phyloP scores from a whole-genome alignment of 2,797 vertebrate species.

The Capromys pilorides region DNA sequence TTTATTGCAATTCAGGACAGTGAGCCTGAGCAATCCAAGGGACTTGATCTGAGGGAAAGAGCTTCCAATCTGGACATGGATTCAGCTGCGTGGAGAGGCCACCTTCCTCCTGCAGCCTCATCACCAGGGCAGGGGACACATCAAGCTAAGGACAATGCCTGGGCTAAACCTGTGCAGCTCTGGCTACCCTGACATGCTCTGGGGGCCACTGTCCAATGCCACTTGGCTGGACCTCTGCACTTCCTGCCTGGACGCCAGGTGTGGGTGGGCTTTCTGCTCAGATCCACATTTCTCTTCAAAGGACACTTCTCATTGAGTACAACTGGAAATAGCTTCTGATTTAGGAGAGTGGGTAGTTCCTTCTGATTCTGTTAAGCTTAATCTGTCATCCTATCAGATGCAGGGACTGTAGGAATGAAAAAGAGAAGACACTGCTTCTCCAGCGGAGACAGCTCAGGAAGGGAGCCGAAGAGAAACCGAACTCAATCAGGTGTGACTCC shows the following conservation, averaged over 20 bases:
- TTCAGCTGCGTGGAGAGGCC: background rate
- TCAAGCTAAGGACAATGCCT: background rate
- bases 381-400: background rate
- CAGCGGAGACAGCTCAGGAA: background rate
- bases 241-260: background rate
- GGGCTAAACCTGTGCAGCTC: background rate
- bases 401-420: background rate
- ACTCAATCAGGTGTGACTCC: background rate
- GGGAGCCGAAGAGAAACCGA: background rate
- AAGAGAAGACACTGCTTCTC: background rate
- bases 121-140: no score
- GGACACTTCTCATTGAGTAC: background rate
- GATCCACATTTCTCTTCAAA: background rate
- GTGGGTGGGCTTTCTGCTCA: background rate
- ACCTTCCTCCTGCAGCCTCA: background rate
- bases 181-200: background rate
- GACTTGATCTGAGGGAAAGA: background rate
- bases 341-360: background rate
- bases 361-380: background rate
- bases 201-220: accelerated
- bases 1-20: slow-evolving; percentile 58
- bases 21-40: background rate
- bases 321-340: background rate
- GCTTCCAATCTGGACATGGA: background rate
- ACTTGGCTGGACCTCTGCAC: background rate